Evolutionary conservation across 2,113 vertebrate species (phyloP).

Genomic region (Trichechus manatus): DNA sequence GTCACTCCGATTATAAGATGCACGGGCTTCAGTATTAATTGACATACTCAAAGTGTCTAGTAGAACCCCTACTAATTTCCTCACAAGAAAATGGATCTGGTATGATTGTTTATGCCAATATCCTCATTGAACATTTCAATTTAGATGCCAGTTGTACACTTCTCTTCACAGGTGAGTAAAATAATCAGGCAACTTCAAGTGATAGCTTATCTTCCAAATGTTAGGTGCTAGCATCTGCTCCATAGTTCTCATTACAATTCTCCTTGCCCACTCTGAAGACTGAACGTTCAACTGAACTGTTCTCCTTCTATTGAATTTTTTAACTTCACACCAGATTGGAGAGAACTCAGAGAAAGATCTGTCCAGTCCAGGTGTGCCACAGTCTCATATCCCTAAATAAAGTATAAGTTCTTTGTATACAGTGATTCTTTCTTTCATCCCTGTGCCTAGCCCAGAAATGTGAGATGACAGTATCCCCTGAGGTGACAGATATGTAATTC

Average conservation of each 20-base stretch:
- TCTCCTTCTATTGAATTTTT: not conserved
- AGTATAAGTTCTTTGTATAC: not conserved
- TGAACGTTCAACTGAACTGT: too few species aligned
- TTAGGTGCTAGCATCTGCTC: rapidly evolving
- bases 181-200: not conserved
- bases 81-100: not conserved
- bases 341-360: not conserved
- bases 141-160: not conserved
- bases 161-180: not conserved
- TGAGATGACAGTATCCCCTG: not conserved
- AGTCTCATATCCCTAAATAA: not conserved
- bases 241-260: rapidly evolving
- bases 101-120: slow-evolving; percentile 11
- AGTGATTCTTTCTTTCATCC: not conserved
- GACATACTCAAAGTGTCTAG: not conserved
- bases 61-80: not conserved
- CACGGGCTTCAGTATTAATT: not conserved
- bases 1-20: rapidly evolving
- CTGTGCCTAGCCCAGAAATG: not conserved
- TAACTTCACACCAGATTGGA: not conserved
- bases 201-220: not conserved
- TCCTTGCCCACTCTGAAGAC: not conserved
- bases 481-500: too few species aligned
- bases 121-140: not conserved
- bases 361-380: not conserved